Base-by-base conservation (phyloP, 64 coral and sea anemone genomes). In the Porites australiensis region DNA sequence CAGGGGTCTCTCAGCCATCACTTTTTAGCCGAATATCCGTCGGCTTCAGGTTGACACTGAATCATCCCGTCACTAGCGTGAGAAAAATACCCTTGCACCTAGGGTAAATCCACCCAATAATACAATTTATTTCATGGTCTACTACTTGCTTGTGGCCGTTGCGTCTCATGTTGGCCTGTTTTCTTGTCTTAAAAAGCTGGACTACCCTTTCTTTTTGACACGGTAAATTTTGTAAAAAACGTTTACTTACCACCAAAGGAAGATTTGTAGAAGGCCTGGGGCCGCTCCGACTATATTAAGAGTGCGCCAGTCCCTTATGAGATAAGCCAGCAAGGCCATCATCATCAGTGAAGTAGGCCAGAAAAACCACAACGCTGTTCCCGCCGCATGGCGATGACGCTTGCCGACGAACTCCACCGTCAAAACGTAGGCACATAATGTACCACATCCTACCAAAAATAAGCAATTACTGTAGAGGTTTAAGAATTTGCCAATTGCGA, bases 211-310 rank as follows among this genome's bases (percentile, higher is more conserved):
- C 27, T 37, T 37, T 37, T 37, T 37, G 27, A 37, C 27, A 37
- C 27, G 27, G 27, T 37, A 37, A 37, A 37, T 37, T 37, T 37
- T 37, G 27, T 37, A 37, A 37, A 37, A 37, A 37, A 37, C 70
- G 44, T 73, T 21, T 71, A 47, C 90, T 92, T 46, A 92, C 90
- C 80, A 86, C 90, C 90, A 92, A 16, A 75, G 76, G 6, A 92
- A 92, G 55, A 86, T 55, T 37, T 85, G 58, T 2, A 82, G 58
- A 10, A 92, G 23, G 49, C 90, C 90, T 50, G 82, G 45, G 11
- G 58, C 90, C 50, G 90, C 44, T 16, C 72, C 58, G 6, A 77
- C 90, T 0, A 92, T 92, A 4, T 77, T 86, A 71, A 92, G 50
- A 16, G 73, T 65, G 14, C 49, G 50, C 90, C 90, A 92, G 81